These are phyloP conservation scores for Zelostemma sp. DNA, from an alignment of 1,140 invertebrate species.

Conservation along the genomic window DNA sequence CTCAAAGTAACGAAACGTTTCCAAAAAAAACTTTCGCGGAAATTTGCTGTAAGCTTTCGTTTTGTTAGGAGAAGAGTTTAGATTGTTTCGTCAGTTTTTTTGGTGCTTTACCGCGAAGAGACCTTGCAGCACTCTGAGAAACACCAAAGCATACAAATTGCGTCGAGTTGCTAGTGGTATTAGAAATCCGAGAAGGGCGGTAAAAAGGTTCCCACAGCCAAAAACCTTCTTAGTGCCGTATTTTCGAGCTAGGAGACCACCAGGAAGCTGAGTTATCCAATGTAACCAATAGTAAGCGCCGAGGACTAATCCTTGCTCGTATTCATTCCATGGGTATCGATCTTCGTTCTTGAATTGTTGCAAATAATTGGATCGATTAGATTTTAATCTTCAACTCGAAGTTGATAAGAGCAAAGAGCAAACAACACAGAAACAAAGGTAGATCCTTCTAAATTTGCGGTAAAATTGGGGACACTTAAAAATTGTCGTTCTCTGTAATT, in stretches of 20 bases:
- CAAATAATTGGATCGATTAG: too few species aligned
- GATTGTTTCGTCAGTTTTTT: slow-evolving; percentile 2
- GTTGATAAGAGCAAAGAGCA: too few species aligned
- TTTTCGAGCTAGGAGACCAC: slow-evolving; percentile 77
- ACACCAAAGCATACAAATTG: slow-evolving; percentile 74
- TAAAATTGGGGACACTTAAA: too few species aligned
- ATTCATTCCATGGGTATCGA: slow-evolving; percentile 77
- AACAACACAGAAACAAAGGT: too few species aligned
- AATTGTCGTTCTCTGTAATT: too few species aligned
- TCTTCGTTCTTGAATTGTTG: slow-evolving; percentile 47
- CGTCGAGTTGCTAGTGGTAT: slow-evolving; percentile 77
- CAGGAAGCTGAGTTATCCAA: slow-evolving; percentile 81
- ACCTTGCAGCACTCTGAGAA: slow-evolving; percentile 79
- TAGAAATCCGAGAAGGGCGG: slow-evolving; percentile 78
- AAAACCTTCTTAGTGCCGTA: slow-evolving; percentile 82
- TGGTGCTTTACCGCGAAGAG: slow-evolving; percentile 75
- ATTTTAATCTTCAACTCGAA: too few species aligned
- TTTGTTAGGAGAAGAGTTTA: slow-evolving; percentile 46
- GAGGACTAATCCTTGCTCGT: slow-evolving; percentile 77
- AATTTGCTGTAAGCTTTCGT: not conserved
- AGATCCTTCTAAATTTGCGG: too few species aligned
- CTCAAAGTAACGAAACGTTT: slow-evolving; percentile 41
- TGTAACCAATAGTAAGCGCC: slow-evolving; percentile 84
- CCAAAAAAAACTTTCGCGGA: slow-evolving; percentile 26
- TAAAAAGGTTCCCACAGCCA: slow-evolving; percentile 77